Conservation (phyloP, 2,797 vertebrate species). For the Takifugu ocellatus region DNA sequence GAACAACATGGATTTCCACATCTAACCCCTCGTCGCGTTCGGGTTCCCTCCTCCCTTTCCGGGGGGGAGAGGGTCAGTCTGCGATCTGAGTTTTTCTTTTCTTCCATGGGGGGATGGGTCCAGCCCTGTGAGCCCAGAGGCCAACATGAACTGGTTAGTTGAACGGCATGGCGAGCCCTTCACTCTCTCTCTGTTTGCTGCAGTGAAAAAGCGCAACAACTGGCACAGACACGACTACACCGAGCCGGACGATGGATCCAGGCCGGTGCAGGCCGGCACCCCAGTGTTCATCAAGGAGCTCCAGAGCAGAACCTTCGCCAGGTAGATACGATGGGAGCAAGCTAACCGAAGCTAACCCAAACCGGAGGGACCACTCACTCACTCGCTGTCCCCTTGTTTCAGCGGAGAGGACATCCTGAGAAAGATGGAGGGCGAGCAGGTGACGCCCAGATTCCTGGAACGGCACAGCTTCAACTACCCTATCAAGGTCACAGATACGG, state of each 20-base stretch:
- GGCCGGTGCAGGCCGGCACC: slow-evolving; percentile 93
- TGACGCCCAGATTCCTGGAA: slow-evolving; percentile 93
- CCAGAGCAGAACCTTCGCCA: slow-evolving; percentile 84
- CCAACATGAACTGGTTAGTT: slow-evolving; percentile 65
- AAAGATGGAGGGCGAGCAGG: slow-evolving; percentile 89
- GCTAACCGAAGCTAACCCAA: no score
- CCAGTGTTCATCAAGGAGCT: slow-evolving; percentile 88
- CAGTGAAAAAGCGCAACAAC: slow-evolving; percentile 96
- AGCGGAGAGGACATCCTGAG: slow-evolving; percentile 91
- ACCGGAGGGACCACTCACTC: no score
- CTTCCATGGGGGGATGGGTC: slow-evolving; percentile 13
- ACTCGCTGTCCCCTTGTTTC: slow-evolving; percentile 15
- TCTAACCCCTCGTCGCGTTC: not conserved
- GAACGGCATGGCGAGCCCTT: slow-evolving; percentile 52
- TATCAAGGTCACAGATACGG: slow-evolving; percentile 86
- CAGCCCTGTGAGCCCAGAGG: slow-evolving; percentile 34
- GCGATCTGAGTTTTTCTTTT: slow-evolving; percentile 34
- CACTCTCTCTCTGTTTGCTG: slow-evolving; percentile 26
- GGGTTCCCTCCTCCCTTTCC: not conserved
- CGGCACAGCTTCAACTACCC: slow-evolving; percentile 92
- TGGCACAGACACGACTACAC: slow-evolving; percentile 99
- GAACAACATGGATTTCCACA: no score
- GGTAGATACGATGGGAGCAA: slow-evolving; percentile 66
- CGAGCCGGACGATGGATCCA: slow-evolving; percentile 85
- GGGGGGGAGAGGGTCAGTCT: slow-evolving; percentile 2